phyloP scores from a whole-genome alignment of 2,888 invertebrate species.

The Eupsilia transversa region DNA sequence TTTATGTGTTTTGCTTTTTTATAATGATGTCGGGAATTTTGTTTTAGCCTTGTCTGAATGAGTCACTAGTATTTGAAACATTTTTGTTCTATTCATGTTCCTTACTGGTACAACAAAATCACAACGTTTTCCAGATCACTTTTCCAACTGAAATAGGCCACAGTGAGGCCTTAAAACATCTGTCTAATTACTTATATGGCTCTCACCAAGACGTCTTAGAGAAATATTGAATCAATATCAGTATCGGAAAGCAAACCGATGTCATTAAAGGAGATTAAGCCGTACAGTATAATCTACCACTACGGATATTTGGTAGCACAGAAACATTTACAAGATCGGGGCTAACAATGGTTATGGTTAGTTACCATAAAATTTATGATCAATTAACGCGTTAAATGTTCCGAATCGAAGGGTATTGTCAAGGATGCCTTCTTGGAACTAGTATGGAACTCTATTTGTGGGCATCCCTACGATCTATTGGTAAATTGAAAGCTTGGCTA shows the following conservation, averaged over 20 bases:
- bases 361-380: conserved; percentile 60
- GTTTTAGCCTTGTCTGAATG: background rate
- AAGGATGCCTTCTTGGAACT: conserved; percentile 34
- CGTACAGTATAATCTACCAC: conserved; percentile 33
- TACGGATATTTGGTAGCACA: conserved; percentile 30
- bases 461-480: conserved; percentile 29
- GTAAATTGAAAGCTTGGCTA: conserved; percentile 42
- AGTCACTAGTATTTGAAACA: background rate
- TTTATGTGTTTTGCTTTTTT: conserved; percentile 11
- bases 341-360: conserved; percentile 60
- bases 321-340: conserved; percentile 51
- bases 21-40: conserved; percentile 27
- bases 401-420: conserved; percentile 45
- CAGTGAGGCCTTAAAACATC: background rate
- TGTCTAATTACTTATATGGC: background rate
- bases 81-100: background rate
- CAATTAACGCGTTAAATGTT: conserved; percentile 53
- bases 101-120: background rate
- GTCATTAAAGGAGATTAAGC: conserved; percentile 39
- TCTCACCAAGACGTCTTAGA: background rate
- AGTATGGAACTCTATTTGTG: conserved; percentile 38
- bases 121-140: background rate
- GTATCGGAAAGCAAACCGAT: conserved; percentile 7
- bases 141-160: background rate
- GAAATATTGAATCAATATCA: conserved; percentile 37